These are phyloP conservation scores for Cochlearius cochlearius DNA, from an alignment of 2,113 vertebrate genomes.

Conservation along the genomic window DNA sequence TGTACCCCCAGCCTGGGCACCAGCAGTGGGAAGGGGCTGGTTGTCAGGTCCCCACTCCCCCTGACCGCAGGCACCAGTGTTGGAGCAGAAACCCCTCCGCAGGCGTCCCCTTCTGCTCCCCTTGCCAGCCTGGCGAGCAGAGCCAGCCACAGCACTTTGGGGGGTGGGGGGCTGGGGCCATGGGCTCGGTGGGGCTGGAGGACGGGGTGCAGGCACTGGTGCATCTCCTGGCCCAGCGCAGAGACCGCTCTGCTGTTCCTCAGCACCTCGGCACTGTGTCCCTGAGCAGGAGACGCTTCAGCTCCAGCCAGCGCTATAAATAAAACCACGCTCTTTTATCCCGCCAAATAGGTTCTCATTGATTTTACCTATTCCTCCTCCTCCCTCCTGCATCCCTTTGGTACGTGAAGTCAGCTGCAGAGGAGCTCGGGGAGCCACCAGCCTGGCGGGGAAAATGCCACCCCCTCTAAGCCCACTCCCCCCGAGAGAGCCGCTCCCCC, in stretches of 20 bases:
- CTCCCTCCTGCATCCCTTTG: not conserved
- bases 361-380: slow-evolving; percentile 53
- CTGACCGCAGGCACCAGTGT: not conserved
- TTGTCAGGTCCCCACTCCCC: not conserved
- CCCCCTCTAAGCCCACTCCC: not conserved
- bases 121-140: not conserved
- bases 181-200: not conserved
- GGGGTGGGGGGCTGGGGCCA: fast-evolving
- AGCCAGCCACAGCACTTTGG: not conserved
- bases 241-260: not conserved
- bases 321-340: slow-evolving; percentile 5
- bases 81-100: not conserved
- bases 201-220: not conserved
- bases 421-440: not conserved
- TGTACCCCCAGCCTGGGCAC: not conserved
- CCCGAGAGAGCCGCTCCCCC: not conserved
- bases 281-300: slow-evolving; percentile 14
- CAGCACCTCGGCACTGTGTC: not conserved
- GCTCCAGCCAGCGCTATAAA: slow-evolving; percentile 44
- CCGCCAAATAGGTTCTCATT: slow-evolving; percentile 36
- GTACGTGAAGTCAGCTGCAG: slow-evolving; percentile 16
- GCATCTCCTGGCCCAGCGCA: not conserved
- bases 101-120: not conserved
- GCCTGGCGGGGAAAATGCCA: not conserved
- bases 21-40: not conserved